Base-by-base conservation (phyloP, 2,113 vertebrate genomes). In the Crocuta crocuta region DNA sequence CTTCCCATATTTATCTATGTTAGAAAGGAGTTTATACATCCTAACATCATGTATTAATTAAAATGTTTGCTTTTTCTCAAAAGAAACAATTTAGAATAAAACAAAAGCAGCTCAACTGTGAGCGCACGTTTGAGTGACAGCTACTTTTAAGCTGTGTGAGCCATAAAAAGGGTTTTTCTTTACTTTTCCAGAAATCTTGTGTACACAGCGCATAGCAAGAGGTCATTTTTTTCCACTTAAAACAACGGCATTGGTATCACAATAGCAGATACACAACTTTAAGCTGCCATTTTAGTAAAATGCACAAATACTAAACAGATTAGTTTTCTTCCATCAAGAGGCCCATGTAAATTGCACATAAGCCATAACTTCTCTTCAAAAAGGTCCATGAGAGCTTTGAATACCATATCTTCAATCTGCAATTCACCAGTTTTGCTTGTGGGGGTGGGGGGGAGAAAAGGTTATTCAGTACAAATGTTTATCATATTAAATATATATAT, bases 21-120 rank as follows among this genome's bases (percentile, higher is more conserved):
- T 45, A 6, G 21, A 87, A 53, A 17, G 5, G 1, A 45, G 17
- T 84, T 55, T 85, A n/a, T 4, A 65, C 1, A 78, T 68, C 16
- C 3, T 91, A 28, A 16, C 2, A 63, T 53, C 45, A 65, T 70
- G 33, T 23, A 33, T 28, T 55, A 80, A 33, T 96, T 85, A 81
- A 81, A 91, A 66, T 39, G 39, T 39, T 39, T 39, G 39, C 3
- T 39, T 98, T 99, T 99, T 99, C 99, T 99, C 99, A 99, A 99
- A 99, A 99, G 99, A 99, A 99, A 99, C 99, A 98, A 99, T 99
- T 99, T 99, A 99, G 99, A 99, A 99, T 99, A 99, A 99, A 99
- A 99, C 99, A 99, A 99, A 99, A 99, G 99, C 99, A 99, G 99
- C 99, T 99, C 99, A 98, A 99, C 99, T 99, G 99, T 99, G 99